Base-by-base conservation (phyloP, 1,140 invertebrate species). In the Drosophila tsacasi region DNA sequence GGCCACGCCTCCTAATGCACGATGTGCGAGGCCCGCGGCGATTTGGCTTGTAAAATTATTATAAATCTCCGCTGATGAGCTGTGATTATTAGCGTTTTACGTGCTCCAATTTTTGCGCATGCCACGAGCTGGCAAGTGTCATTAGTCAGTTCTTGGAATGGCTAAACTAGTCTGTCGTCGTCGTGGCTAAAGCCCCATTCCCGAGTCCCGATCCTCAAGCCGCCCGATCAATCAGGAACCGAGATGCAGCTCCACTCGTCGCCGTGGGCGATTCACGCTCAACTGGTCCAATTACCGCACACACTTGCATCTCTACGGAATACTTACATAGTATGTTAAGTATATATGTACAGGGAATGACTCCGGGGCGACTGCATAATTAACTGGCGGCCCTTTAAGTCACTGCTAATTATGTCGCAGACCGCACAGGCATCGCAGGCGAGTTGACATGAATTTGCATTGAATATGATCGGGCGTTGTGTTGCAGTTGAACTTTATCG, bases 1-100 rank as follows among this genome's bases (percentile, higher is more conserved):
- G 61, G 73, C 55, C 80, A 87, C 84, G 76, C 84, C 83, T 81
- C 81, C 84, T 81, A 87, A 87, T 87, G 85, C 84, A 73, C 66
- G 62, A 84, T 84, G 80, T 84, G 82, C 74, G 37, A n/a, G 62
- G 81, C 84, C 81, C 44, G 13, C 54, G 60, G 71, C 49, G 76
- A 50, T 55, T 37, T 44, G 42, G 50, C 64, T 85, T 79, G 81
- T 90, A 82, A 84, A 90, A 90, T 89, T 85, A 89, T 89, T 89
- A 90, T 89, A 89, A 89, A 89, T 89, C 85, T 89, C 55, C 69
- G 71, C 81, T 90, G 85, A 89, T 89, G 85, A 89, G 85, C 85
- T 89, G 85, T 82, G 85, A 89, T 89, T 89, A 90, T 89, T 81
- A 89, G 76, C 85, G 82, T 89, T 79, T 82, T 89, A 90, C 78